These are phyloP conservation scores for Sebastes itinus DNA, from an alignment of 2,797 vertebrate genomes.

Conservation along the genomic window DNA sequence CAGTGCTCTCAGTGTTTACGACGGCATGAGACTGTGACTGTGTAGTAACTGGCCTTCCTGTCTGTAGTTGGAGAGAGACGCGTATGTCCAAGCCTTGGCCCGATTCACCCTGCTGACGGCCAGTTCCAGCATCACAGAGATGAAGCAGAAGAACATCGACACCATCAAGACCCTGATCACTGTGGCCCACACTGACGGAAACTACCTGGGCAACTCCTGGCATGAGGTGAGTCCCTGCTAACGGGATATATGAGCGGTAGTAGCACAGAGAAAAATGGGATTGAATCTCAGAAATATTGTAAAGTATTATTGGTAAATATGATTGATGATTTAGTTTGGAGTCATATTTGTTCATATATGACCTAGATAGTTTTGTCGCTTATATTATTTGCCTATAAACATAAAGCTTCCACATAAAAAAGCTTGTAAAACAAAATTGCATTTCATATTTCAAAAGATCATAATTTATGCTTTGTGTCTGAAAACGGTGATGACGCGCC, in stretches of 20 bases:
- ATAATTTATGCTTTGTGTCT: neutral
- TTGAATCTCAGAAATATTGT: neutral
- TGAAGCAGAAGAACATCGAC: slow-evolving; percentile 99
- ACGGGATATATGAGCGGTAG: neutral
- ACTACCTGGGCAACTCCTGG: slow-evolving; percentile 97
- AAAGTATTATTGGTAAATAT: neutral
- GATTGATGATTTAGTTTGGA: neutral
- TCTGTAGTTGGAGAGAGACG: slow-evolving; percentile 91
- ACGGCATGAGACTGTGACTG: neutral
- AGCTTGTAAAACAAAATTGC: neutral
- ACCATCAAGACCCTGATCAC: slow-evolving; percentile 98
- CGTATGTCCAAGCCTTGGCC: slow-evolving; percentile 94
- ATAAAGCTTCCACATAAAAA: neutral
- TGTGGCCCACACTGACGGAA: slow-evolving; percentile 96
- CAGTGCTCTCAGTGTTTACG: neutral
- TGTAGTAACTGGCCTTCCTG: neutral
- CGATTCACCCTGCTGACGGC: slow-evolving; percentile 95
- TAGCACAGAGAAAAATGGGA: neutral
- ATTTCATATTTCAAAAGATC: neutral
- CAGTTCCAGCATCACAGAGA: slow-evolving; percentile 98
- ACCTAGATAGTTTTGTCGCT: neutral
- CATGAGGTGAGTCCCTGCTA: slow-evolving; percentile 85
- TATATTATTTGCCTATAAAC: neutral
- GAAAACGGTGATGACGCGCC: neutral
- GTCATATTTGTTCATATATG: neutral